These are phyloP conservation scores for Amphiduros pacificus DNA, from an alignment of 2,888 invertebrate genomes.

Conservation along the genomic window DNA sequence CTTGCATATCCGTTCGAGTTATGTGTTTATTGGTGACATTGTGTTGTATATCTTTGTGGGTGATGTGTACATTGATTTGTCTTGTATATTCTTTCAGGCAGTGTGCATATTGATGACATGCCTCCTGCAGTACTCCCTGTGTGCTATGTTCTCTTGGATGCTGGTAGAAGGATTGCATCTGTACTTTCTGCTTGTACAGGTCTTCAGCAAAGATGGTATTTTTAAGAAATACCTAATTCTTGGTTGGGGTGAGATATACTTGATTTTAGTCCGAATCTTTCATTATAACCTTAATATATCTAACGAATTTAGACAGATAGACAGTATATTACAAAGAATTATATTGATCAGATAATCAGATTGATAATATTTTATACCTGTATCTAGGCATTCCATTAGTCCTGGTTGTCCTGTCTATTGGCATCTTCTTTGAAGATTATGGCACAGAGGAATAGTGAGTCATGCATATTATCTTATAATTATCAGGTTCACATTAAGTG, in stretches of 20 bases:
- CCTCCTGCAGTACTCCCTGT: not conserved
- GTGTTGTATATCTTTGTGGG: no score
- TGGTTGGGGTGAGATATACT: constrained; percentile 2
- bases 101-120: no score
- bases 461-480: not conserved
- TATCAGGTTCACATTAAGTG: no score
- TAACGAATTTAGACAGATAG: no score
- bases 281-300: no score
- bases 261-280: no score
- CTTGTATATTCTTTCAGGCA: no score
- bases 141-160: not conserved
- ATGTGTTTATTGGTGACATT: no score
- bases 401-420: not conserved
- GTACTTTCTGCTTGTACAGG: not conserved
- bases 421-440: not conserved
- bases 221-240: not conserved
- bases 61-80: no score
- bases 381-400: not conserved
- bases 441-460: not conserved
- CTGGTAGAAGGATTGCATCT: not conserved
- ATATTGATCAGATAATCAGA: no score
- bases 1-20: no score
- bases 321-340: no score
- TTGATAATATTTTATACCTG: not conserved
- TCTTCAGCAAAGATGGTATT: not conserved